Conservation (phyloP, 2,113 vertebrate species). For the Illadopsis cleaveri region DNA sequence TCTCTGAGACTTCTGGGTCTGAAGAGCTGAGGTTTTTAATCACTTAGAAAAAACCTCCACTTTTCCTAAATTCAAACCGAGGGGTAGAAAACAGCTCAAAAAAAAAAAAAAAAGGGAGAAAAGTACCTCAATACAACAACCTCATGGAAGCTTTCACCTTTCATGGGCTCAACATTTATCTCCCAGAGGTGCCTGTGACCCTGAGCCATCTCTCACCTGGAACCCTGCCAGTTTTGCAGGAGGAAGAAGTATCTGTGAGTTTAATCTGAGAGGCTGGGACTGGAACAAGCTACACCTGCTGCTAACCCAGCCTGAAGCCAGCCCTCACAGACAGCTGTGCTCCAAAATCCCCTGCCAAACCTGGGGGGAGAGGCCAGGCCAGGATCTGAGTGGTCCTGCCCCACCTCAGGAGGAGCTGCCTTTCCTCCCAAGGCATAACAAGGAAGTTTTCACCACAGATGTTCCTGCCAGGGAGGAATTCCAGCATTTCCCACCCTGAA, state of each 20-base stretch:
- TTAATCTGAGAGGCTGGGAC: neutral
- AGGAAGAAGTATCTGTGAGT: neutral
- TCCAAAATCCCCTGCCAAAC: neutral
- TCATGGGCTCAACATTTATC: neutral
- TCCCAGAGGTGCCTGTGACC: neutral
- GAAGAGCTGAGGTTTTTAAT: neutral
- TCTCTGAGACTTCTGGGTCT: neutral
- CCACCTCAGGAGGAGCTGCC: neutral
- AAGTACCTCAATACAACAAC: neutral
- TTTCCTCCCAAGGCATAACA: neutral
- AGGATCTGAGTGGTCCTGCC: neutral
- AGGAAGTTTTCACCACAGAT: neutral
- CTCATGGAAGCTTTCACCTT: neutral
- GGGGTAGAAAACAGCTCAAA: neutral
- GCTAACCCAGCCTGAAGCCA: neutral
- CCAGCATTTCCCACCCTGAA: neutral
- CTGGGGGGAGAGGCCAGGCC: fast-evolving
- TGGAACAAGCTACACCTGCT: neutral
- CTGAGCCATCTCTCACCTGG: neutral
- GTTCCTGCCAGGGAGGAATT: neutral
- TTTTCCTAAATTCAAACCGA: neutral
- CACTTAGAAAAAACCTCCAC: neutral
- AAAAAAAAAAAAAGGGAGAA: too few species aligned
- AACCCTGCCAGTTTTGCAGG: neutral
- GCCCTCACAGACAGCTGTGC: neutral